Base-by-base conservation (phyloP, 2,888 invertebrate genomes). In the Epirrhoe tristata region DNA sequence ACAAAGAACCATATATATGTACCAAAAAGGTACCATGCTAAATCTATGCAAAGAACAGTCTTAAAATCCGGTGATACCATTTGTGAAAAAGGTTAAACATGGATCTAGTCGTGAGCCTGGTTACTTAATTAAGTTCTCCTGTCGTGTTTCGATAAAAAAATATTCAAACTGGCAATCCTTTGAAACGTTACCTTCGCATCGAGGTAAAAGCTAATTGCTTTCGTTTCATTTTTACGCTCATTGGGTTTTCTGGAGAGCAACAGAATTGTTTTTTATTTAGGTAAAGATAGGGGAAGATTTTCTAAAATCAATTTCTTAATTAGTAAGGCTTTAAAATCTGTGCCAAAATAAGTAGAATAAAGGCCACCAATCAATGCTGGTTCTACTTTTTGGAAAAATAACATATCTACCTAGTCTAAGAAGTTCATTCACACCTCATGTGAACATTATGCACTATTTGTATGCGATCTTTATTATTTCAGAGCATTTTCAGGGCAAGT, bases 171-270 rank as follows among this genome's bases (percentile, higher is more conserved):
- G 8, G 10, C 8, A 39, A 39, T 3, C 46, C 60, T 66, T 60
- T 66, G 66, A 56, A 50, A 52, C 48, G 61, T 53, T 53, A 66
- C 52, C 48, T 53, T 46, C 58, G n/a, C 17, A 17, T 34, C n/a
- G 0, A 32, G 43, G 39, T 17, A 52, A 16, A 46, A 8, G 39
- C 55, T 61, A 57, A 66, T 66, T 66, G 60, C 51, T 66, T 60
- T 57, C 7, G 34, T 10, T 46, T 8, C 8, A 17, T 51, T 63
- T 17, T 65, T 50, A 59, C 50, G 39, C 43, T 43, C n/a, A 48
- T 36, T 55, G 34, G 54, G 39, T 39, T 39, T 39, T 8, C 39
- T 39, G 6, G 1, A 0, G 10, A 10, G 39, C 3, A 39, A 39
- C 24, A 24, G 24, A 24, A 24, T 24, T 24, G 24, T 24, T n/a